phyloP scores from a whole-genome alignment of 2,113 vertebrate genomes.

The Nyctibius bracteatus region DNA sequence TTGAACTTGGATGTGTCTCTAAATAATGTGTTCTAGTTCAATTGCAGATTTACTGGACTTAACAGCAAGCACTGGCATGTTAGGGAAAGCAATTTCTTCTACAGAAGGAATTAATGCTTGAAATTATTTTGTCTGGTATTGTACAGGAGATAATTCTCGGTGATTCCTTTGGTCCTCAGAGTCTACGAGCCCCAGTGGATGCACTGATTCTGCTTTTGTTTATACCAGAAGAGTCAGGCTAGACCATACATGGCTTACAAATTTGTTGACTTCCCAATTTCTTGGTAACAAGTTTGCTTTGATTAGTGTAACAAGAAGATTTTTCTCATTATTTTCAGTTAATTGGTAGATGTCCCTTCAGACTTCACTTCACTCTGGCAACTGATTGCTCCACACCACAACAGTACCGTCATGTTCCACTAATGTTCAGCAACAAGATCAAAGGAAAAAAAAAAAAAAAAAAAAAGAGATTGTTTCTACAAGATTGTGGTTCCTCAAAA shows the following conservation, averaged over 20 bases:
- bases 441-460: not conserved
- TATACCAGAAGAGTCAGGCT: not conserved
- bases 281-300: not conserved
- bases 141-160: not conserved
- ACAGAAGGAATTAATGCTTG: not conserved
- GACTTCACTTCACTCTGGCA: not conserved
- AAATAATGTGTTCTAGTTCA: not conserved
- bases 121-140: not conserved
- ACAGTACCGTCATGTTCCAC: not conserved
- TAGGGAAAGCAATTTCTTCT: not conserved
- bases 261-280: not conserved
- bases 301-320: not conserved
- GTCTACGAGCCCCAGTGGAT: not conserved
- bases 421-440: not conserved
- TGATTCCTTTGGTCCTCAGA: not conserved
- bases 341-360: conserved; percentile 27
- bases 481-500: not conserved
- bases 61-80: not conserved
- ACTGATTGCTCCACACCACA: not conserved
- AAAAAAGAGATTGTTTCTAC: not conserved
- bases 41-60: not conserved
- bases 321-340: conserved; percentile 36
- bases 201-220: not conserved
- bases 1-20: not conserved
- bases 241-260: not conserved